Base-by-base conservation (phyloP, 2,113 vertebrate genomes). In the Oriolus oriolus region DNA sequence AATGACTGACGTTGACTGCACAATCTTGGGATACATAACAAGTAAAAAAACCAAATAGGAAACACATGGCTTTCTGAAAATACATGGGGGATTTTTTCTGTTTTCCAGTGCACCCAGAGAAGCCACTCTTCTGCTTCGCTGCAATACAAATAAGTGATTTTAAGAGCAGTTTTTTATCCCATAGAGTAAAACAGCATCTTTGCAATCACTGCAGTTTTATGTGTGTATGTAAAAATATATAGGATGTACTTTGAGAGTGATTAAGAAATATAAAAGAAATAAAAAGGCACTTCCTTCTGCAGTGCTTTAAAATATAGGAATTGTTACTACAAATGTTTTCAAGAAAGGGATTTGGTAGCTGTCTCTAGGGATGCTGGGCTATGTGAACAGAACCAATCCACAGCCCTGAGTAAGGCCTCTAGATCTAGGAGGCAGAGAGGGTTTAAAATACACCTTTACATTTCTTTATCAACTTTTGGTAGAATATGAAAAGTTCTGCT, bases 31-130 rank as follows among this genome's bases (percentile, higher is more conserved):
- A 73, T 59, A 84, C 21, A 27, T 52, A 53, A 61, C 50, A n/a
- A 85, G 10, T 50, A 65, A 89, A 90, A 77, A 44, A 27, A 21
- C 4, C 23, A 50, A 83, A 47, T 5, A 57, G 76, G 63, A 92
- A 88, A 37, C 71, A 80, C 41, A 93, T 45, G 70, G 59, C 57
- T 69, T 90, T 64, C 80, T 74, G 68, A 93, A 93, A 90, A 93
- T 87, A 90, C 26, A 53, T 8, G 27, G 16, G 56, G 44, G 37
- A 54, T 7, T 35, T 37, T 87, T 68, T 77, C 80, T 47, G 2
- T 49, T 61, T 93, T 63, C 22, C n/a, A 23, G 2, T 44, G n/a
- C 44, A 64, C 37, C 17, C 31, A 31, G 64, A 81, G 27, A 84
- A 93, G 17, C 33, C 21, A 56, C 20, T 53, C 22, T 74, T 80